phyloP scores from a whole-genome alignment of 1,140 invertebrate genomes.

The Diabrotica undecimpunctata region DNA sequence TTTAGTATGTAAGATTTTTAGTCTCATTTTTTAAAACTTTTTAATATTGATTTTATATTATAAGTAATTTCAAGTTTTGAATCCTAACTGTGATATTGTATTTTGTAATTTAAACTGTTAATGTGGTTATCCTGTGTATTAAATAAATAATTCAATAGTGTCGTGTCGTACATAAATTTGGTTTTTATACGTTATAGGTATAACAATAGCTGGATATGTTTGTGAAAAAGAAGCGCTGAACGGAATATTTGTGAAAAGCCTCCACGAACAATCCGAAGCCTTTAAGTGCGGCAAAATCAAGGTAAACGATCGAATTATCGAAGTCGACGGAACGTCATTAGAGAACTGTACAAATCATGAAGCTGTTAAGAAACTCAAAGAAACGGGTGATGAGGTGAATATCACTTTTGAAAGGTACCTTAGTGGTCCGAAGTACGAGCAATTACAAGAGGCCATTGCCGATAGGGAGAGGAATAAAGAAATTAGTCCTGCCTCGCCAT shows the following conservation, averaged over 20 bases:
- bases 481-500: slow-evolving; percentile 62
- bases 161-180: too few relatives aligned
- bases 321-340: slow-evolving; percentile 77
- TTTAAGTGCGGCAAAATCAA: slow-evolving; percentile 81
- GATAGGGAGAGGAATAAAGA: slow-evolving; percentile 60
- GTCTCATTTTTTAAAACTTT: too few relatives aligned
- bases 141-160: too few relatives aligned
- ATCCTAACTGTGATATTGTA: too few relatives aligned
- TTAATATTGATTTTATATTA: too few relatives aligned
- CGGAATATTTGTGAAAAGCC: slow-evolving; percentile 94
- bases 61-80: too few relatives aligned
- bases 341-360: slow-evolving; percentile 85
- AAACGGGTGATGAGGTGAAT: slow-evolving; percentile 76
- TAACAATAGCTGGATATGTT: slow-evolving; percentile 64
- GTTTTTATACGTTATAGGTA: slow-evolving; percentile 5
- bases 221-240: slow-evolving; percentile 82
- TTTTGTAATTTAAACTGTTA: too few relatives aligned
- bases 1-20: too few relatives aligned
- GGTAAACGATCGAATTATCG: slow-evolving; percentile 89
- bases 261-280: slow-evolving; percentile 87
- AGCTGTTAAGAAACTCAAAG: slow-evolving; percentile 80
- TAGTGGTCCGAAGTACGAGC: slow-evolving; percentile 83
- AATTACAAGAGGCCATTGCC: slow-evolving; percentile 78
- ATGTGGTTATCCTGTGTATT: too few relatives aligned
- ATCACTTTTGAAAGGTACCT: slow-evolving; percentile 82